Evolutionary conservation across 2,797 vertebrate genomes (phyloP).

Genomic region (Luscinia luscinia): DNA sequence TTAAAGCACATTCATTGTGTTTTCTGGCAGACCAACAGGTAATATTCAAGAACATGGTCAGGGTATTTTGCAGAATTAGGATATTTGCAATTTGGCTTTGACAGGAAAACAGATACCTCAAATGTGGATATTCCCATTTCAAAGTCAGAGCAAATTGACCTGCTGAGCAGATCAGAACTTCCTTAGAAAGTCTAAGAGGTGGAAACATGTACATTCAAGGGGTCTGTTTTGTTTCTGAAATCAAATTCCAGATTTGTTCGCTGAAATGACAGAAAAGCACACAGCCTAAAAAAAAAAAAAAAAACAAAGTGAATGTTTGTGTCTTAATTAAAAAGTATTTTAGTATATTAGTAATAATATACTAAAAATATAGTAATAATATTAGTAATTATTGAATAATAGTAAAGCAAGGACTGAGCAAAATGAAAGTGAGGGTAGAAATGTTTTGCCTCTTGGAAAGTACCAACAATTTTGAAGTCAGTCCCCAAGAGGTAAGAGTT

Average conservation of each 20-base stretch:
- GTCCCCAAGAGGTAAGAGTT: background rate
- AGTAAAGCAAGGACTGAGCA: background rate
- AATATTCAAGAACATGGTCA: background rate
- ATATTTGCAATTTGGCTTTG: background rate
- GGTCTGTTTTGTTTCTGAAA: background rate
- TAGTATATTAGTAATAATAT: background rate
- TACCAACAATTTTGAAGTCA: slow-evolving; percentile 1
- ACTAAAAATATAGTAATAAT: background rate
- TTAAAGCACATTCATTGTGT: background rate
- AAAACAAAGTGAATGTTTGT: background rate
- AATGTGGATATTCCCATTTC: background rate
- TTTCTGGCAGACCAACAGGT: background rate
- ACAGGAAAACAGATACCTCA: background rate
- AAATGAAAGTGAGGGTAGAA: background rate
- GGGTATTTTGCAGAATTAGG: background rate
- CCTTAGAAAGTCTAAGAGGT: background rate
- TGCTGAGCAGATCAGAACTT: background rate
- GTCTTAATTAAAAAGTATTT: background rate
- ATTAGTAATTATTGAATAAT: background rate
- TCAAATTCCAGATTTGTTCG: background rate
- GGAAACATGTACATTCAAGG: background rate
- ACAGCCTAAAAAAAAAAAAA: background rate
- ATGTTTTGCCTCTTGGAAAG: background rate
- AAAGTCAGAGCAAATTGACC: background rate
- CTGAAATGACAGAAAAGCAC: background rate